A percentile compares a stretch with the other conserved stretches of the same genome.
Evolutionary conservation across 2,888 invertebrate genomes (phyloP).

Genomic region (Nomada lathburiana): DNA sequence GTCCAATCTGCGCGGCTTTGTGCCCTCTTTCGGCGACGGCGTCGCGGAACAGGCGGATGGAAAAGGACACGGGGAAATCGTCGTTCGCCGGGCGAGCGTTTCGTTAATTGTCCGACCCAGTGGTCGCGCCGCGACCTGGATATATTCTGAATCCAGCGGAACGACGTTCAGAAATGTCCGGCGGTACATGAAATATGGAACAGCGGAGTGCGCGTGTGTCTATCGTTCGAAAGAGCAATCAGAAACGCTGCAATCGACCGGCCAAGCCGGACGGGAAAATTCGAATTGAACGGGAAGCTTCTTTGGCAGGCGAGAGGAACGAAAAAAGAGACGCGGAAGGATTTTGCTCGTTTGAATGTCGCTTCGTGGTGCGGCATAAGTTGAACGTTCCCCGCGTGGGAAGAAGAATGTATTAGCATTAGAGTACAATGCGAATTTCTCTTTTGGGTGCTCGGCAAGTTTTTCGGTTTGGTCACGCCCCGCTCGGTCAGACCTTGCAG

Average conservation of each 20-base stretch:
- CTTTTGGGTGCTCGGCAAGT: neutral
- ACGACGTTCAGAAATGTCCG: neutral
- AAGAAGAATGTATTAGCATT: neutral
- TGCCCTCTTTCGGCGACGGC: neutral
- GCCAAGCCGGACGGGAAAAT: neutral
- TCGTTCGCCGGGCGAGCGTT: neutral
- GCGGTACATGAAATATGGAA: neutral
- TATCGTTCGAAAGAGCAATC: neutral
- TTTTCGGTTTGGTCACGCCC: constrained; percentile 8
- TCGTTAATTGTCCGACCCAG: constrained; percentile 20
- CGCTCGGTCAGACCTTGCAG: neutral
- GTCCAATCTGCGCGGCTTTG: constrained; percentile 31
- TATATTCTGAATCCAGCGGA: neutral
- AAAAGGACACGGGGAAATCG: neutral
- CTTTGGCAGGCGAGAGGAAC: neutral
- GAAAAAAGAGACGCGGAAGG: neutral
- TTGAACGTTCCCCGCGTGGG: neutral
- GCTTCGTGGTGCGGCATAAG: neutral
- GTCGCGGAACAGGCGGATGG: too few relatives aligned
- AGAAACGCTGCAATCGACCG: neutral
- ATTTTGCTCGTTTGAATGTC: neutral
- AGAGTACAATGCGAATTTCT: constrained; percentile 1
- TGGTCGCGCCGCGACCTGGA: constrained; percentile 5
- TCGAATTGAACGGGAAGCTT: neutral
- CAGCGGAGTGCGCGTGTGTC: neutral